These are phyloP conservation scores for Rhabditophanes sp. DNA, from an alignment of 2,888 invertebrate species.

Conservation along the genomic window DNA sequence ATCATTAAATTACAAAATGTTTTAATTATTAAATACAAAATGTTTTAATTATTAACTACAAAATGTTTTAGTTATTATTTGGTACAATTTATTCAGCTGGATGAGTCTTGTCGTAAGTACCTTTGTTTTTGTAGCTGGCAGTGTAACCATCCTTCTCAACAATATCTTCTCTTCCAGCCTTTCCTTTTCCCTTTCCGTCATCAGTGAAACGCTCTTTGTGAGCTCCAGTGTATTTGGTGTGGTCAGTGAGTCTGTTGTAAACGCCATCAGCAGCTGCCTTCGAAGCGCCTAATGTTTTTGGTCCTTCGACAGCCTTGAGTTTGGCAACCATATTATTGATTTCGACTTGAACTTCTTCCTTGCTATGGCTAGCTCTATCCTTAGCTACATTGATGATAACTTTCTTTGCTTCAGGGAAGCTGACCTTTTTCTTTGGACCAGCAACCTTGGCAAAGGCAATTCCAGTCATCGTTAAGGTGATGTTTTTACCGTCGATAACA, in stretches of 20 bases:
- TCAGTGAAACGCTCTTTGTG: slow-evolving; percentile 45
- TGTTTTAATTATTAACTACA: slow-evolving; percentile 1
- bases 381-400: slow-evolving; percentile 37
- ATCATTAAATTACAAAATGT: no score
- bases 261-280: slow-evolving; percentile 34
- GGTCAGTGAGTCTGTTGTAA: slow-evolving; percentile 35
- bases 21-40: no score
- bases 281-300: slow-evolving; percentile 30
- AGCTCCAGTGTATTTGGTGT: slow-evolving; percentile 38
- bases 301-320: slow-evolving; percentile 32
- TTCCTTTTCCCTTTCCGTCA: slow-evolving; percentile 44
- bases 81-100: slow-evolving; percentile 7
- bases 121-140: slow-evolving; percentile 45
- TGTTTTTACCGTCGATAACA: slow-evolving; percentile 19
- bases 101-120: slow-evolving; percentile 40
- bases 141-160: slow-evolving; percentile 41
- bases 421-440: slow-evolving; percentile 42
- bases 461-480: slow-evolving; percentile 42
- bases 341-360: slow-evolving; percentile 32
- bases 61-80: neutral
- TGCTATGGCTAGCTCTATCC: slow-evolving; percentile 30
- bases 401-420: slow-evolving; percentile 41
- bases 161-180: slow-evolving; percentile 36
- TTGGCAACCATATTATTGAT: slow-evolving; percentile 34
- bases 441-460: slow-evolving; percentile 44